A percentile compares a stretch with the other conserved stretches of the same genome.
Conservation (phyloP, 1,140 invertebrate genomes). For the Penaeus japonicus region DNA sequence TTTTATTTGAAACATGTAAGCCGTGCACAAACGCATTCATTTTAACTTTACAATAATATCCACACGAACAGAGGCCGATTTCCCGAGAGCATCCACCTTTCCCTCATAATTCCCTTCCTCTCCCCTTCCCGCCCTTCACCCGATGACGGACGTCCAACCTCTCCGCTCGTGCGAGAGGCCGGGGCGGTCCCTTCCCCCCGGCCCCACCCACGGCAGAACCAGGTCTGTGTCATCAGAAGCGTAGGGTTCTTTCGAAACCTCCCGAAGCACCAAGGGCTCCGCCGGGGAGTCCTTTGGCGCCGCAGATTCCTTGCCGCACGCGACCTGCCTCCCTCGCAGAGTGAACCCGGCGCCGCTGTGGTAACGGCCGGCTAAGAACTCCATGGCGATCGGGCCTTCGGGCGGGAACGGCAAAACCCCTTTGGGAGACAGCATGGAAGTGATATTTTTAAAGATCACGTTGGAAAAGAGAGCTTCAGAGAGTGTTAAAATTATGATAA, state of each 20-base stretch:
- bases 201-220: not conserved
- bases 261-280: not conserved
- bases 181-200: not conserved
- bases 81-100: too few species aligned
- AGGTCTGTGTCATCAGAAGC: not conserved
- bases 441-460: not conserved
- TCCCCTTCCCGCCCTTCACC: not conserved
- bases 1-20: too few species aligned
- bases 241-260: not conserved
- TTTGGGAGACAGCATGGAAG: not conserved
- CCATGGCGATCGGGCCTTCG: not conserved
- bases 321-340: not conserved
- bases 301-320: not conserved
- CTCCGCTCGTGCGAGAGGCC: not conserved
- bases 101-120: not conserved
- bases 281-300: not conserved
- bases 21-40: too few species aligned
- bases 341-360: slow-evolving; percentile 1
- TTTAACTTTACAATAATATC: too few species aligned
- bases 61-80: too few species aligned
- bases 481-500: too few species aligned
- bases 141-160: not conserved
- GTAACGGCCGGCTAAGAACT: not conserved
- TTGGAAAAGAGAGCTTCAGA: not conserved
- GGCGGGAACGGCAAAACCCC: not conserved